Conservation (phyloP, 92 coral and sea anemone genomes). For the Virgularia gustaviana region DNA sequence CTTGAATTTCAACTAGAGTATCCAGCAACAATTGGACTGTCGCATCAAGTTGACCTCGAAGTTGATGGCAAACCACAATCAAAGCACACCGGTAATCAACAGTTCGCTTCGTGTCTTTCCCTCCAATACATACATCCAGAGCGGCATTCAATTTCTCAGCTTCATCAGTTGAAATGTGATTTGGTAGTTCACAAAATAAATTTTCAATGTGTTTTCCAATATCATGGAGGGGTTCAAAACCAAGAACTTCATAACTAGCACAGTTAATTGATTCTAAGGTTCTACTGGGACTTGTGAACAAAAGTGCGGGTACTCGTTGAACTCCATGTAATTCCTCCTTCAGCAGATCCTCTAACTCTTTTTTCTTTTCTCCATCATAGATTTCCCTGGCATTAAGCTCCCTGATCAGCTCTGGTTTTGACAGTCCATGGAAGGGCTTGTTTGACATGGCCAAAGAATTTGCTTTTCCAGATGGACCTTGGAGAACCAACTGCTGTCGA, state of each 20-base stretch:
- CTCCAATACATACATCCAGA: slow-evolving; percentile 32
- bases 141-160: slow-evolving; percentile 5
- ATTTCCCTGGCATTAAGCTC: not conserved
- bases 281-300: not conserved
- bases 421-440: not conserved
- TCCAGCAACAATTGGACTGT: slow-evolving; percentile 49
- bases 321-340: not conserved
- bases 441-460: not conserved
- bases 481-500: slow-evolving; percentile 39
- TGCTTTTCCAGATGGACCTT: slow-evolving; percentile 15
- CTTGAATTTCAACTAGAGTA: slow-evolving; percentile 56
- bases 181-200: slow-evolving; percentile 42
- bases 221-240: slow-evolving; percentile 57
- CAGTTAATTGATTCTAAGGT: slow-evolving; percentile 14
- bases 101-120: slow-evolving; percentile 48
- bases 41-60: slow-evolving; percentile 44
- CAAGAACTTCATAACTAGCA: slow-evolving; percentile 50
- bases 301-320: not conserved
- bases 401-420: not conserved
- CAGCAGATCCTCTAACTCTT: not conserved
- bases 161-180: slow-evolving; percentile 45
- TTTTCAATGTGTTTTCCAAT: slow-evolving; percentile 57
- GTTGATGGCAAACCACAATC: slow-evolving; percentile 39
- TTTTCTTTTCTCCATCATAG: not conserved
- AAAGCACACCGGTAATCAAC: slow-evolving; percentile 42